These are phyloP conservation scores for Alexandromys fortis DNA, from an alignment of 2,113 vertebrate genomes.

Conservation along the genomic window DNA sequence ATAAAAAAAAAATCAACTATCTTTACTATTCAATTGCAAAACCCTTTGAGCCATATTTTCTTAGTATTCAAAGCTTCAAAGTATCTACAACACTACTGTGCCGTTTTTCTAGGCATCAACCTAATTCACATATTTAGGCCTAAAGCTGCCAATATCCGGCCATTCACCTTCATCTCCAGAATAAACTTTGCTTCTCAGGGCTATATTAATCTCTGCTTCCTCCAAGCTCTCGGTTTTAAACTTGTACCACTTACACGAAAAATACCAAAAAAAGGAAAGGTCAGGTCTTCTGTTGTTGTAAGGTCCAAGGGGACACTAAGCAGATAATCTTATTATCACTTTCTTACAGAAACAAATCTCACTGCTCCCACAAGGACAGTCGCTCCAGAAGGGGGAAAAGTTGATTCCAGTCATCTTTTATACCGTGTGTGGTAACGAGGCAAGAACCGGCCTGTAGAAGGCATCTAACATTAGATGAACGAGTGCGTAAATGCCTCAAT, in stretches of 20 bases:
- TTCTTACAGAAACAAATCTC: not conserved
- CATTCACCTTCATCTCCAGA: not conserved
- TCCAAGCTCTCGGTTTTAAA: not conserved
- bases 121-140: not conserved
- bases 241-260: not conserved
- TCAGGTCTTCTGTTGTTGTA: not conserved
- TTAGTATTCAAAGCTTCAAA: not conserved
- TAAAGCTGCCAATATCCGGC: not conserved
- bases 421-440: not conserved
- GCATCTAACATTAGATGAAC: not conserved
- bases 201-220: not conserved
- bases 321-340: constrained; percentile 7
- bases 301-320: not conserved
- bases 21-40: constrained; percentile 29
- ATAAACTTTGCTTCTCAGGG: not conserved
- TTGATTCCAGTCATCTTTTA: not conserved
- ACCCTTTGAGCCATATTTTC: not conserved
- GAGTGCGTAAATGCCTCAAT: not conserved
- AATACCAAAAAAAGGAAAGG: constrained; percentile 1
- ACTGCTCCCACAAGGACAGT: not conserved
- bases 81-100: not conserved
- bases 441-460: not conserved
- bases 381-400: not conserved
- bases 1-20: not conserved
- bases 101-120: not conserved